These are phyloP conservation scores for Alosa alosa DNA, from an alignment of 2,113 vertebrate species.

Conservation along the genomic window DNA sequence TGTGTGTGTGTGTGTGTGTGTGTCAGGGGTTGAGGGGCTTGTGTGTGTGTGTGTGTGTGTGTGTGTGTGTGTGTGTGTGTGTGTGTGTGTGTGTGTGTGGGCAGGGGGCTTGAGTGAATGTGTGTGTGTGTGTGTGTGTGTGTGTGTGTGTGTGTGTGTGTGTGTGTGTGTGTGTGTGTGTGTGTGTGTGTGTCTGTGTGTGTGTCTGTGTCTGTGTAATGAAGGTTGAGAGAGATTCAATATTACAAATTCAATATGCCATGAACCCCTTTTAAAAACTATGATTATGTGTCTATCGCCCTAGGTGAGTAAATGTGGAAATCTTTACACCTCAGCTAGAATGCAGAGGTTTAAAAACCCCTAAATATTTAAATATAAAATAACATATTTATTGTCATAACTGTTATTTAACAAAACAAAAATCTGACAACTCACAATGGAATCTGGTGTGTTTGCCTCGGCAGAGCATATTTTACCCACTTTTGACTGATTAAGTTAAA, in stretches of 20 bases:
- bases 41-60: neutral
- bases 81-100: neutral
- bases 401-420: neutral
- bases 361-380: neutral
- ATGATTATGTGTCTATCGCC: neutral
- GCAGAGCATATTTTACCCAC: neutral
- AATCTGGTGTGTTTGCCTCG: neutral
- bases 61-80: neutral
- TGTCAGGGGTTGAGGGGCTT: too few species aligned
- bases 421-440: neutral
- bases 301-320: neutral
- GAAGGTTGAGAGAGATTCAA: neutral
- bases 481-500: too few species aligned
- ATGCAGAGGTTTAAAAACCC: neutral
- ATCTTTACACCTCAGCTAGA: neutral
- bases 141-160: neutral
- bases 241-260: neutral
- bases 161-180: neutral
- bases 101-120: too few species aligned
- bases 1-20: too few species aligned
- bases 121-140: too few species aligned
- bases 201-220: neutral
- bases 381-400: neutral
- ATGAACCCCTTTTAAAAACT: neutral
- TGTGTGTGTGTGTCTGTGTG: neutral